These are phyloP conservation scores for Mythimna lalbum DNA, from an alignment of 2,888 invertebrate species.

Conservation along the genomic window DNA sequence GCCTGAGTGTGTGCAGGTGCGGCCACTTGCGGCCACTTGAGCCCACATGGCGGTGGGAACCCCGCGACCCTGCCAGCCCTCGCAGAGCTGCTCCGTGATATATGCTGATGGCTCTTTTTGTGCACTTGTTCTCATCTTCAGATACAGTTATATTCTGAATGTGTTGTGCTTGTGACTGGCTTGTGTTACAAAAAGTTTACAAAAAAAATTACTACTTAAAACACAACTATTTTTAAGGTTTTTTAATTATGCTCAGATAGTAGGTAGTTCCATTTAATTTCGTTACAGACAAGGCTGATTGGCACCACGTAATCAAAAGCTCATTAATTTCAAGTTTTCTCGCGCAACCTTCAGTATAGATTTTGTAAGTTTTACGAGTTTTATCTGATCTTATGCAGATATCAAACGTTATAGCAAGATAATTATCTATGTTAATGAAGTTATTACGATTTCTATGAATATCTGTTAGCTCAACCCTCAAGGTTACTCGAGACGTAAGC, in stretches of 20 bases:
- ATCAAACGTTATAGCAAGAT: slow-evolving; percentile 22
- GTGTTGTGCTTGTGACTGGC: neutral
- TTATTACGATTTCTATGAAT: slow-evolving; percentile 25
- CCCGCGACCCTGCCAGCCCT: slow-evolving; percentile 28
- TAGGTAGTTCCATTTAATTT: neutral
- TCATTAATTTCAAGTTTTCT: slow-evolving; percentile 30
- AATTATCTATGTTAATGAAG: slow-evolving; percentile 37
- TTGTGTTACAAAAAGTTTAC: neutral
- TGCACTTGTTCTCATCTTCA: slow-evolving; percentile 47
- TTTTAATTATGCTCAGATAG: neutral
- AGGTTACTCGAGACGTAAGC: slow-evolving; percentile 24
- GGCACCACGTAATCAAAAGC: neutral
- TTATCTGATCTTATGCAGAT: slow-evolving; percentile 49
- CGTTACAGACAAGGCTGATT: slow-evolving; percentile 27
- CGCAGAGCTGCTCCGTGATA: slow-evolving; percentile 37
- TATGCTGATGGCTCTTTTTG: slow-evolving; percentile 48
- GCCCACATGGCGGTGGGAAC: slow-evolving; percentile 71
- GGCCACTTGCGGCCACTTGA: slow-evolving; percentile 74
- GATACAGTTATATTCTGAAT: slow-evolving; percentile 11
- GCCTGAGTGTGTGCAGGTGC: slow-evolving; percentile 71
- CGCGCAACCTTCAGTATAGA: slow-evolving; percentile 28
- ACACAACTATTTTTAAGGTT: too few species aligned
- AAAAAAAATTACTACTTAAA: neutral
- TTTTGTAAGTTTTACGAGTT: slow-evolving; percentile 38
- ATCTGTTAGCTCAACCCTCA: slow-evolving; percentile 26